Base-by-base conservation (phyloP, 1,140 invertebrate genomes). In the Hydropsyche tenuis region DNA sequence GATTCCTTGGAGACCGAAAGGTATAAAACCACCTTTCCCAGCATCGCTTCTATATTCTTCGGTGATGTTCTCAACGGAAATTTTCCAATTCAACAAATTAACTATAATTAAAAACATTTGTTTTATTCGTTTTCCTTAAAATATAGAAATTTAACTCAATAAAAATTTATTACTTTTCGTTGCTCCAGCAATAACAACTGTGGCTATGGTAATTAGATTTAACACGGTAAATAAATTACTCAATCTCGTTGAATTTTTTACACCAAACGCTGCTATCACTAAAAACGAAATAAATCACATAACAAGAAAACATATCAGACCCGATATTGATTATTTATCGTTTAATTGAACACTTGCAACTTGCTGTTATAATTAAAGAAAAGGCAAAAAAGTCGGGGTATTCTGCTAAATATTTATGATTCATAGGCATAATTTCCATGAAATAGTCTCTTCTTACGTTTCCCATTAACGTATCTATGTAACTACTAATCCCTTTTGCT, bases 211-310 rank as follows among this genome's bases (percentile, higher is more conserved):
- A 0, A 88, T 72, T 60, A 98, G 80, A 83, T 98, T 98, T 14
- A 98, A 84, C 0, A 87, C 83, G 0, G 96, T 97, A 81, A 98
- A 97, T 5, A 96, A 85, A 79, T 96, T 97, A 83, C 97, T 98
- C 62, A 98, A 85, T 48, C 89, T 88, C 5, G 94, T 92, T 0
- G 96, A 97, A 81, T 97, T 94, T 79, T 91, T 94, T 11, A 96
- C 96, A 22, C 96, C 96, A 65, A 93, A 83, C 0, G 90, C 89
- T 5, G 97, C 85, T 18, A 97, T 79, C 27, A 87, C 88, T 87
- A 87, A 7, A 81, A n/a, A n/a, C 11, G 11, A 53, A 53, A 11
- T n/a, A n/a, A 7, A 9, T 11, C 20, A n/a, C n/a, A n/a, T n/a
- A n/a, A n/a, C n/a, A n/a, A 43, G 12, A 43, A 43, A 43, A 43